phyloP scores from a whole-genome alignment of 2,113 vertebrate genomes.

The Plecotus auritus region DNA sequence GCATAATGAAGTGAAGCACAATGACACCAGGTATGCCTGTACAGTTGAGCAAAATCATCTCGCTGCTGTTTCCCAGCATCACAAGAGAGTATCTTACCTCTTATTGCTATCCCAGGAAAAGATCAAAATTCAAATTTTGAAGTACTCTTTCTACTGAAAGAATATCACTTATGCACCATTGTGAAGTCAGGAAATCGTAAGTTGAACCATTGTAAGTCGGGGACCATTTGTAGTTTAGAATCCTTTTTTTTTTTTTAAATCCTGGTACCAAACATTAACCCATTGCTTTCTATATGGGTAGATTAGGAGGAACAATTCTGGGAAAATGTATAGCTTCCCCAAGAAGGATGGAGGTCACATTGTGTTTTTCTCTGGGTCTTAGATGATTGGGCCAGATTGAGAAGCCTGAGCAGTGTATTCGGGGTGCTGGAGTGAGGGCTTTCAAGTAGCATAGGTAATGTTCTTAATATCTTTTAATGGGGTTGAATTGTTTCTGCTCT shows the following conservation, averaged over 20 bases:
- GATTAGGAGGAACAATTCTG: neutral
- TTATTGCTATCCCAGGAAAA: neutral
- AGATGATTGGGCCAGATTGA: neutral
- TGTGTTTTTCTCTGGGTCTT: neutral
- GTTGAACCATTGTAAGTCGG: neutral
- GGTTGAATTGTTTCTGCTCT: neutral
- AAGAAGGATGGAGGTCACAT: neutral
- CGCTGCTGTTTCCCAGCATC: neutral
- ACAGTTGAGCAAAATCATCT: neutral
- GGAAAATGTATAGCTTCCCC: rapidly evolving
- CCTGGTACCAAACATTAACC: neutral
- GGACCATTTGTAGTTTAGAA: neutral
- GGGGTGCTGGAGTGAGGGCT: neutral
- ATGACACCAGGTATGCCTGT: neutral
- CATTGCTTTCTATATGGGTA: neutral
- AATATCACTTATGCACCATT: neutral
- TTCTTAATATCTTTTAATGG: neutral
- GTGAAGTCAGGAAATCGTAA: neutral
- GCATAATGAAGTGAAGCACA: neutral
- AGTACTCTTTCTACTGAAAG: neutral
- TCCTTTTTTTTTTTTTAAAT: neutral
- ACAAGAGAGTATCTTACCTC: neutral
- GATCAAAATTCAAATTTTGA: neutral
- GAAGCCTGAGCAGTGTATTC: neutral
- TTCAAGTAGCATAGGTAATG: neutral